These are phyloP conservation scores for Phoenicopterus ruber DNA, from an alignment of 2,113 vertebrate genomes.

Conservation along the genomic window DNA sequence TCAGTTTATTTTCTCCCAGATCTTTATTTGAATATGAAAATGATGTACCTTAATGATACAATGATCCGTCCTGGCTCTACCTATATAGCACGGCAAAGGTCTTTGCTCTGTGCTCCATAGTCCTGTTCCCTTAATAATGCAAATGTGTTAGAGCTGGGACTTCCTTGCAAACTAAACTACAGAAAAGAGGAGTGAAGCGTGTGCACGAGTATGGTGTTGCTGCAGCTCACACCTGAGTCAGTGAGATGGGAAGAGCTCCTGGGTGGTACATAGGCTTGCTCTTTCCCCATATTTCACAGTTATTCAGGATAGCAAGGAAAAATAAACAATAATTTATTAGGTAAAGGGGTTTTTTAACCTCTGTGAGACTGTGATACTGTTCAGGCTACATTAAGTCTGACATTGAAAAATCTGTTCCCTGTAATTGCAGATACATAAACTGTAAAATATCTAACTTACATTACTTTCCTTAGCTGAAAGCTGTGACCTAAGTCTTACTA, in stretches of 20 bases:
- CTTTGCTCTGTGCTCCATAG: not conserved
- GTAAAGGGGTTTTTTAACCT: not conserved
- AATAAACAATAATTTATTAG: not conserved
- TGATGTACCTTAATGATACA: not conserved
- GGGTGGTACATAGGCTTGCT: not conserved
- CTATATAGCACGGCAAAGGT: not conserved
- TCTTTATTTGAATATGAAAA: not conserved
- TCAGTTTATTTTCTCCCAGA: not conserved
- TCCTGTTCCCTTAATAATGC: not conserved
- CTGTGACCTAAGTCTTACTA: conserved; percentile 1
- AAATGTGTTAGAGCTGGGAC: not conserved
- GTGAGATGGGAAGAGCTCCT: not conserved
- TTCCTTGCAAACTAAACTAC: not conserved
- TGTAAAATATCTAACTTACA: not conserved
- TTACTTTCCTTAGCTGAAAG: conserved; percentile 17
- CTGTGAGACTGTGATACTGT: not conserved
- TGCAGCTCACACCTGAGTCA: not conserved
- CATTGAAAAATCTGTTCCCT: not conserved
- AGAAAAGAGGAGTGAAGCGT: not conserved
- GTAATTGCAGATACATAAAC: not conserved
- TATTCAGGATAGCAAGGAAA: not conserved
- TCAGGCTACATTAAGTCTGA: not conserved
- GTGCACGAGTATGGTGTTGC: accelerated
- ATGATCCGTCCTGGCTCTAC: not conserved
- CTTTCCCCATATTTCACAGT: not conserved